Conservation (phyloP, 2,797 vertebrate genomes). For the Rhodeus uyekii region DNA sequence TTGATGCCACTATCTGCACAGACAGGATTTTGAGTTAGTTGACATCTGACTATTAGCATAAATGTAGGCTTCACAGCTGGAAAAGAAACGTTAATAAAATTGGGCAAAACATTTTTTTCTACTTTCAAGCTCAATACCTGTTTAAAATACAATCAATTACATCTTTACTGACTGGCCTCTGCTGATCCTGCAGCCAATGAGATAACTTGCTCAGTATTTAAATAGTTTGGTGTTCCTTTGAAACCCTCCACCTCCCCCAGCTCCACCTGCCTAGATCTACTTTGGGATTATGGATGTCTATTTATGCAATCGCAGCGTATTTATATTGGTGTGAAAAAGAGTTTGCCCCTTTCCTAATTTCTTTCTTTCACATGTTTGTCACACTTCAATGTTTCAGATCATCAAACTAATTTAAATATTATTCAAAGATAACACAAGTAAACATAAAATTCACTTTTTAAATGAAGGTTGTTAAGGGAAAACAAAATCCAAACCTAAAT, state of each 20-base stretch:
- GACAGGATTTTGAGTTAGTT: neutral
- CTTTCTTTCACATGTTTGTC: no score
- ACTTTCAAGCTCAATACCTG: no score
- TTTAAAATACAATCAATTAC: neutral
- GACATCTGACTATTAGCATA: constrained; percentile 22
- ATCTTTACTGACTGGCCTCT: neutral
- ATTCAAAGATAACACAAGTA: no score
- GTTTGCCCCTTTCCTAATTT: no score
- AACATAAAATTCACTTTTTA: no score
- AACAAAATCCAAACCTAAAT: no score
- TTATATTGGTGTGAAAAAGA: no score
- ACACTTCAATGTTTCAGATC: no score
- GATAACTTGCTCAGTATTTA: neutral
- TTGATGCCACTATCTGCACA: constrained; percentile 19
- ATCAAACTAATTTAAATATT: no score
- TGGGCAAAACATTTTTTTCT: neutral
- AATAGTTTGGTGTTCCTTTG: neutral
- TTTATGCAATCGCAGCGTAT: neutral
- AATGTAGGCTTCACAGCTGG: neutral
- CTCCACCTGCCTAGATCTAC: neutral
- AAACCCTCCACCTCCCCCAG: neutral
- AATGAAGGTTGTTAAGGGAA: no score
- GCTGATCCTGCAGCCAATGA: neutral
- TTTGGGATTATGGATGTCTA: neutral
- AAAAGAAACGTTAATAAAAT: neutral